Evolutionary conservation across 2,113 vertebrate genomes (phyloP).

Genomic region (Herpailurus yagouaroundi): DNA sequence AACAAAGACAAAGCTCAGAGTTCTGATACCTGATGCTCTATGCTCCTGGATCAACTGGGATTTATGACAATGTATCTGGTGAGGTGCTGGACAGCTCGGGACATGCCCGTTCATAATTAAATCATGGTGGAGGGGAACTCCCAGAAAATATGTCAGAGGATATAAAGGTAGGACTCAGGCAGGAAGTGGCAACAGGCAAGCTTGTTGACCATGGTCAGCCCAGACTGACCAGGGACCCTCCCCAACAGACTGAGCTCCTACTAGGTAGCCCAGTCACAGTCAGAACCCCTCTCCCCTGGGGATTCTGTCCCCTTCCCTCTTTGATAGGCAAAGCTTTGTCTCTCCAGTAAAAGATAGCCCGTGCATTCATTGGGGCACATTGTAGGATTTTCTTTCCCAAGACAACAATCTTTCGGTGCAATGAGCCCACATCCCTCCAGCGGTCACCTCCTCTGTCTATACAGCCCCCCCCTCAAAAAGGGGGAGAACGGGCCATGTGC

Average conservation of each 20-base stretch:
- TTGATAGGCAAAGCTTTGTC: constrained; percentile 16
- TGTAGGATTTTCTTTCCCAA: not conserved
- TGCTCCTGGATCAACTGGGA: not conserved
- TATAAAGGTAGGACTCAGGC: not conserved
- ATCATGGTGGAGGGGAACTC: not conserved
- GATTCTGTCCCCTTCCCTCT: not conserved
- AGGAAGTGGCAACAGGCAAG: not conserved
- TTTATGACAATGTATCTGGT: not conserved
- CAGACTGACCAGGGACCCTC: not conserved
- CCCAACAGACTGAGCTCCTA: not conserved
- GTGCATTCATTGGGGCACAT: not conserved
- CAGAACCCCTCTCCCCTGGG: not conserved
- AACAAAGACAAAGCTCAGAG: not conserved
- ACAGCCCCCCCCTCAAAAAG: not conserved
- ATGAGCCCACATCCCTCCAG: no score
- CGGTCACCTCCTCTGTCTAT: not conserved
- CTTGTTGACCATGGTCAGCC: not conserved
- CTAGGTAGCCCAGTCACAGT: not conserved
- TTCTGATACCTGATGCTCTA: not conserved
- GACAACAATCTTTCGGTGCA: not conserved
- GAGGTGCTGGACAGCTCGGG: not conserved
- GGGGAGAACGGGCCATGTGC: not conserved
- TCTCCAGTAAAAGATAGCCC: not conserved
- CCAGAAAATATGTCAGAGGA: not conserved
- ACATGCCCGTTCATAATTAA: not conserved